Base-by-base conservation (phyloP, 2,797 vertebrate species). In the Arctocebus calabarensis region DNA sequence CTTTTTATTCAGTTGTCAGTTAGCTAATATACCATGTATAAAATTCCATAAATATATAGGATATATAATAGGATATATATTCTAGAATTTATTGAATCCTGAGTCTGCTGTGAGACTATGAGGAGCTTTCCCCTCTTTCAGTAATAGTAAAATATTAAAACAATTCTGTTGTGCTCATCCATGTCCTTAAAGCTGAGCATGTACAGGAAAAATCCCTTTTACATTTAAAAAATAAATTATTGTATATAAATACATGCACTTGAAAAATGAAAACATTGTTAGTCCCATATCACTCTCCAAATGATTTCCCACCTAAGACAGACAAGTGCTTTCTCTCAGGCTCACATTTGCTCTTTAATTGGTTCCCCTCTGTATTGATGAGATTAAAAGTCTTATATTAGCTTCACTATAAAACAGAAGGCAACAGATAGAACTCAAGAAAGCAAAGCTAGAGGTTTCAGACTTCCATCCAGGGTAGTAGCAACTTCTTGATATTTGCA, bases 1-100 rank as follows among this genome's bases (percentile, higher is more conserved):
- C 11, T 88, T 94, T 92, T 77, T 32, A 48, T 48, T 94, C 34
- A 70, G 57, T 59, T 86, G 45, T 34, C 23, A 64, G 19, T 62
- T 23, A 88, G 23, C 20, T 89, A 37, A 32, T 37, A 3, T 45
- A 12, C 29, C 70, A 5, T 29, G 8, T 57, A 0, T 75, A 70
- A 48, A 93, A 91, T 94, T 92, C 34, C 13, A 27, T 78, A 29
- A n/a, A n/a, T n/a, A n/a, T n/a, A n/a, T n/a, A n/a, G n/a, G n/a
- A n/a, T n/a, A n/a, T n/a, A n/a, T n/a, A n/a, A n/a, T n/a, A n/a
- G 22, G 13, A 43, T 43, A 68, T 25, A 70, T 48, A 43, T 52
- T 52, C 1, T 34, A 88, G 7, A 68, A 70, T 48, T 79, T 84
- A 52, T 71, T 83, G 71, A 91, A 61, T 66, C 3, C n/a, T 23